Base-by-base conservation (phyloP, 2,797 vertebrate genomes). In the Hoplostethus mediterraneus region DNA sequence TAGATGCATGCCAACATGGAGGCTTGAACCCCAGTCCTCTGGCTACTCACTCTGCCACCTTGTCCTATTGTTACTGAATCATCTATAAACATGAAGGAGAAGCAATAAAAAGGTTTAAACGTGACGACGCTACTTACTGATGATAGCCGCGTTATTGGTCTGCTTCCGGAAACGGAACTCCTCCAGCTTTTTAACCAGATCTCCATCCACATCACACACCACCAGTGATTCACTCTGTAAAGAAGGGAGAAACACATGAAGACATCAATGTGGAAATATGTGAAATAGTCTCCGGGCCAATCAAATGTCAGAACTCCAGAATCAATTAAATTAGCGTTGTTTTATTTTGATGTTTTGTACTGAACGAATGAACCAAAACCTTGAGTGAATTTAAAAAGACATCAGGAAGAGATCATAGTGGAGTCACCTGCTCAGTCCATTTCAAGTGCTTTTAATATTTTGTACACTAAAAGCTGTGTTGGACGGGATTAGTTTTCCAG, bases 81-180 rank as follows among this genome's bases (percentile, higher is more conserved):
- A 57, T 33, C 33, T 33, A 33, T 30, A 31, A 45, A 33, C 2
- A n/a, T 8, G 21, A 0, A 51, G 7, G 12, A 36, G 2, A 28
- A 33, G 0, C 33, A 60, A 14, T 2, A 2, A 21, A 0, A 31
- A 12, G 14, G 40, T 4, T 38, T 17, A 17, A 66, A 30, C 6
- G 14, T 59, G 54, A 30, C 13, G 21, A 9, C 12, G 12, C 45
- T 53, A 93, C 95, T 95, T 80, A 96, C 95, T 95, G 54, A 96
- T 83, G 63, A 96, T 94, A 47, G 95, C 95, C 0, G 95, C 95
- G 6, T 96, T 95, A 25, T 91, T 95, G 72, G 94, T 95, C 77
- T 93, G 92, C 89, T 95, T 96, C 53, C 95, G 93, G 77, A 96
- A 94, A 56, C 95, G 95, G 33, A 96, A 96, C 65, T 91, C 81